Evolutionary conservation across 2,888 invertebrate species (phyloP).

Genomic region (Cheilosia vernalis): DNA sequence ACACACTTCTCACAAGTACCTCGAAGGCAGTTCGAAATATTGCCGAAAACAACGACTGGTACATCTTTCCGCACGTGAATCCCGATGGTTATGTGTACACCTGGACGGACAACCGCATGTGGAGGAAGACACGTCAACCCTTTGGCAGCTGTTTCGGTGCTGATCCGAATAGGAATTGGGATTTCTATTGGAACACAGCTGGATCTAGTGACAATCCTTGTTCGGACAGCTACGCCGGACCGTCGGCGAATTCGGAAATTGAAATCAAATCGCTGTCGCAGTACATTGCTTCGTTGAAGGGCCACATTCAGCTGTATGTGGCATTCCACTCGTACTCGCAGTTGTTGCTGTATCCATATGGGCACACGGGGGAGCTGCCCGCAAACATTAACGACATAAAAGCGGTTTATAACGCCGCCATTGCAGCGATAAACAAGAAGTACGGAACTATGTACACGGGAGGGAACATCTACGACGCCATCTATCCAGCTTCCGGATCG

Average conservation of each 20-base stretch:
- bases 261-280: conserved; percentile 85
- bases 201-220: conserved; percentile 86
- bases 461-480: conserved; percentile 83
- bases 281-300: conserved; percentile 84
- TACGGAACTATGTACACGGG: conserved; percentile 83
- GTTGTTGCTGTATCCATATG: conserved; percentile 87
- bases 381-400: conserved; percentile 84
- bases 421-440: conserved; percentile 79
- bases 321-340: conserved; percentile 91
- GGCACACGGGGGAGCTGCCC: conserved; percentile 84
- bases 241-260: conserved; percentile 88
- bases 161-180: conserved; percentile 92
- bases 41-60: conserved; percentile 87
- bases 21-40: conserved; percentile 84
- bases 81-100: conserved; percentile 91
- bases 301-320: conserved; percentile 86
- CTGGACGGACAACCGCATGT: conserved; percentile 86
- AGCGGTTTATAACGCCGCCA: conserved; percentile 78
- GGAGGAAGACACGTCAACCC: conserved; percentile 87
- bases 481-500: conserved; percentile 85
- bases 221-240: conserved; percentile 87
- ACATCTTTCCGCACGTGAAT: conserved; percentile 90
- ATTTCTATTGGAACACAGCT: conserved; percentile 86
- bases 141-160: conserved; percentile 86
- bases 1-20: conserved; percentile 86